Evolutionary conservation across 2,888 invertebrate genomes (phyloP), one percentile per base, ranked within the genome.

Genomic region (Coenonympha arcania): DNA sequence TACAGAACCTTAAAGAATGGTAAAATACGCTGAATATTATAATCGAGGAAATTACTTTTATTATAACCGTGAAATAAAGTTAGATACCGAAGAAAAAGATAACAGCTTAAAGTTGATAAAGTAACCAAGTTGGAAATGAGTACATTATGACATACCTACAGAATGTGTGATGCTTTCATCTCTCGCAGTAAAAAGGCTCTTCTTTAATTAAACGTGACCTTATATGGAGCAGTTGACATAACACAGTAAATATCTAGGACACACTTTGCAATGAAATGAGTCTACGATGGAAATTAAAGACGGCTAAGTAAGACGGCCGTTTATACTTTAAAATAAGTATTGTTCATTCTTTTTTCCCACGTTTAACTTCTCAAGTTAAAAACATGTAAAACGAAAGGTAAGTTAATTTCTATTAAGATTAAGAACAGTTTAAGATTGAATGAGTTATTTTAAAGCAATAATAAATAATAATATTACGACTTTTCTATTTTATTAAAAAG

Each of bases 231-330:
- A 15, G 22, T 39, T 39, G 24, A 39, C 24, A 20, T 39, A 24
- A 39, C 9, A 5, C 13, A 39, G 22, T 39, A 15, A 24, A 39
- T 39, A 39, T 24, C 39, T 39, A 39, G 39, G 39, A 9, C 39
- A 24, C 39, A 39, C 39, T 39, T 39, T 39, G 39, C 39, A 39
- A 39, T 39, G 39, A 39, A 39, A 39, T 39, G 39, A 22, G 24
- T 39, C 39, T 39, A 15, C 39, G 39, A 39, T 39, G 39, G 39
- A 39, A 39, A 39, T 39, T 24, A 39, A n/a, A 39, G 24, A 24
- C 22, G 34, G 3, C 22, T 22, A 24, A 5, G n/a, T n/a, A n/a
- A n/a, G n/a, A n/a, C n/a, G n/a, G n/a, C 9, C 15, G 9, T 39
- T 24, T 39, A 24, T 39, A 16, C 24, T 15, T 39, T 24, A 24